phyloP scores from a whole-genome alignment of 2,113 vertebrate species.

The Varanus komodoensis region DNA sequence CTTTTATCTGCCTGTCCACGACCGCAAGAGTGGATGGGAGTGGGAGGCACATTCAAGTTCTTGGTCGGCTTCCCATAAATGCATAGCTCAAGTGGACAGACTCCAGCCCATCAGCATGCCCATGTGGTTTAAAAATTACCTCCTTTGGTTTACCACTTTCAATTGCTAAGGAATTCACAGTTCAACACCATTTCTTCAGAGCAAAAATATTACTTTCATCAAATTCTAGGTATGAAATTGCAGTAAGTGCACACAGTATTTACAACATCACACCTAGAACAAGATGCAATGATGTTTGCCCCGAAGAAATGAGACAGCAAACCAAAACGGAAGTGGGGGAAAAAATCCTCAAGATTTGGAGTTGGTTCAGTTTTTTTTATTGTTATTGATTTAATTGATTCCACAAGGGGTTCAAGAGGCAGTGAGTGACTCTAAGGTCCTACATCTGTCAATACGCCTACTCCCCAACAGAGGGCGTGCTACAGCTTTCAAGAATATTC shows the following conservation, averaged over 20 bases:
- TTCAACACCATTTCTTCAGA: background rate
- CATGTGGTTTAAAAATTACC: too few species aligned
- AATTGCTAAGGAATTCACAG: background rate
- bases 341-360: background rate
- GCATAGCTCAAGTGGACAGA: too few species aligned
- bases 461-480: background rate
- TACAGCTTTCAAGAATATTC: conserved; percentile 24
- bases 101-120: background rate
- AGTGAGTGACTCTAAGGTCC: conserved; percentile 28
- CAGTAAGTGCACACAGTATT: too few species aligned
- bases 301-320: background rate
- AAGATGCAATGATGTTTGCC: background rate
- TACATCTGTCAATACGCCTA: conserved; percentile 18
- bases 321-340: background rate
- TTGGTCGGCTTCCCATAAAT: background rate
- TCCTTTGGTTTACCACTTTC: background rate
- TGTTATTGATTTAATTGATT: conserved; percentile 9
- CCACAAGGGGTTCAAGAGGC: conserved; percentile 35
- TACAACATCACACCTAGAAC: background rate
- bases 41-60: too few species aligned
- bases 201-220: too few species aligned
- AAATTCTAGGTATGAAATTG: too few species aligned
- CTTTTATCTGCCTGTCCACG: background rate
- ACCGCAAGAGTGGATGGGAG: background rate
- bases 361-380: conserved; percentile 13